phyloP scores from a whole-genome alignment of 1,140 invertebrate genomes.

The Chironomus striatipennis region DNA sequence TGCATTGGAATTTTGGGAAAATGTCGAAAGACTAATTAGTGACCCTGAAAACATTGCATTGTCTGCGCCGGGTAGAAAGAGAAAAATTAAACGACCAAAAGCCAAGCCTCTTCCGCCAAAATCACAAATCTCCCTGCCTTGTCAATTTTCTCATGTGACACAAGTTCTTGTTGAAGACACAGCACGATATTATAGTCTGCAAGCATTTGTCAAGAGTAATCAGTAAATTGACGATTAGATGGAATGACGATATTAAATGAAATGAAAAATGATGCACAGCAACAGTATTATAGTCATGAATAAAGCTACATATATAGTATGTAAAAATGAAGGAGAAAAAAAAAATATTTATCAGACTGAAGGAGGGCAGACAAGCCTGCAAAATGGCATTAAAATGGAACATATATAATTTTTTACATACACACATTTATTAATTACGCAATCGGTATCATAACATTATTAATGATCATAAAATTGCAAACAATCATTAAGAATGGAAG shows the following conservation, averaged over 20 bases:
- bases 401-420: too few relatives aligned
- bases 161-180: slow-evolving; percentile 65
- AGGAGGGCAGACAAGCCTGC: too few relatives aligned
- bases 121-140: slow-evolving; percentile 75
- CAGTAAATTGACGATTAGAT: not conserved
- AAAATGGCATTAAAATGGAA: too few relatives aligned
- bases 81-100: slow-evolving; percentile 50
- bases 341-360: too few relatives aligned
- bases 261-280: not conserved
- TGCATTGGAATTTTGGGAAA: slow-evolving; percentile 59
- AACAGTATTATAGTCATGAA: too few relatives aligned
- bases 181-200: slow-evolving; percentile 58
- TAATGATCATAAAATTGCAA: too few relatives aligned
- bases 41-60: slow-evolving; percentile 74
- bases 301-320: too few relatives aligned
- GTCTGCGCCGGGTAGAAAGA: slow-evolving; percentile 49
- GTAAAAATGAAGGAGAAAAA: too few relatives aligned
- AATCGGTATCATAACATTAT: too few relatives aligned
- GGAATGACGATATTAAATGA: not conserved
- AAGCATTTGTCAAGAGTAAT: slow-evolving; percentile 41
- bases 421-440: too few relatives aligned
- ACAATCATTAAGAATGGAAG: too few relatives aligned
- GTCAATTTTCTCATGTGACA: slow-evolving; percentile 79
- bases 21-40: slow-evolving; percentile 61
- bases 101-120: slow-evolving; percentile 57